Conservation (phyloP, 2,888 invertebrate species). For the Scaptomyza tumidula region DNA sequence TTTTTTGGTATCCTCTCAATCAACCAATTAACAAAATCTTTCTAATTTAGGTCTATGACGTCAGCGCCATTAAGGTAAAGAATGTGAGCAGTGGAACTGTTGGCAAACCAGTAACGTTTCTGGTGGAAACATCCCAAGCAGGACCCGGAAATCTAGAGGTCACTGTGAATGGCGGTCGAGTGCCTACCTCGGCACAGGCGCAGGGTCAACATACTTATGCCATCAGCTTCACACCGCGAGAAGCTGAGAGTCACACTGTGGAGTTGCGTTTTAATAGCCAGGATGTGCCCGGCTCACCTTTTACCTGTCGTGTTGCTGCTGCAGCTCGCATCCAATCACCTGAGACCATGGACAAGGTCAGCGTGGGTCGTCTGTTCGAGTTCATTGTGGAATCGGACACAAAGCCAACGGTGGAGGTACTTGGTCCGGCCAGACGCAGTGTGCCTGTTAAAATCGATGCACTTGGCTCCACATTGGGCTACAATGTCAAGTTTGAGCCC, state of each 20-base stretch:
- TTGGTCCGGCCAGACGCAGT: conserved; percentile 90
- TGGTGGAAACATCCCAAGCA: conserved; percentile 98
- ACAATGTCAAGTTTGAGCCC: conserved; percentile 90
- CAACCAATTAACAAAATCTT: background rate
- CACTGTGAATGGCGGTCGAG: conserved; percentile 98
- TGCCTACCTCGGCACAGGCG: conserved; percentile 98
- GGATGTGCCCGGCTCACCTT: conserved; percentile 92
- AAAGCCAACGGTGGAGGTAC: conserved; percentile 92
- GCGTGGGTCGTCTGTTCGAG: conserved; percentile 92
- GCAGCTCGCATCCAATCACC: conserved; percentile 93
- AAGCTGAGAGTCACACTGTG: conserved; percentile 95
- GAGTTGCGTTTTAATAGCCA: conserved; percentile 98
- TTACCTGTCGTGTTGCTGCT: conserved; percentile 88
- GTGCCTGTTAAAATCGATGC: conserved; percentile 87
- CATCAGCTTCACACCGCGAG: conserved; percentile 98
- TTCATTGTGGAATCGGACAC: conserved; percentile 95
- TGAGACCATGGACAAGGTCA: conserved; percentile 94
- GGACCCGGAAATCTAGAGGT: conserved; percentile 99
- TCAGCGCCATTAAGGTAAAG: conserved; percentile 96
- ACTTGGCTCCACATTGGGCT: conserved; percentile 82
- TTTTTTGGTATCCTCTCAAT: background rate
- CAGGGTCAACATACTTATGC: conserved; percentile 98
- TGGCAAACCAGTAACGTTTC: conserved; percentile 95
- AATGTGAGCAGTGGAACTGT: conserved; percentile 94
- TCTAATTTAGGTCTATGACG: conserved; percentile 91